Base-by-base conservation (phyloP, 2,888 invertebrate species). In the Camponotus fellah region DNA sequence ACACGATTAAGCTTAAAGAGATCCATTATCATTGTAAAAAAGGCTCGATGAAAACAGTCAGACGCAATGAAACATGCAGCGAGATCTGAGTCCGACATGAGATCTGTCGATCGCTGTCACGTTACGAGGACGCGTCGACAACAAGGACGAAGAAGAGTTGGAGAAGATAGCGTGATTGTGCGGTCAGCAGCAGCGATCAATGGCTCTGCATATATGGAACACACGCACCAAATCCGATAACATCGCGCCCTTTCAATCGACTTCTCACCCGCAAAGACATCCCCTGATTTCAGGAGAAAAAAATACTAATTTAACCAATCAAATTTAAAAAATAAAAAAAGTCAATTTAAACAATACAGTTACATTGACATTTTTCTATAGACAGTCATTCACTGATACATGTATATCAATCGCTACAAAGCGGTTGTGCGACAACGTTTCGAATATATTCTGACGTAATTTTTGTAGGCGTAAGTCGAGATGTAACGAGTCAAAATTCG, bases 171-270 rank as follows among this genome's bases (percentile, higher is more conserved):
- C 90, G 91, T 87, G 92, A 93, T 93, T 92, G 92, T 92, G 92
- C 89, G 92, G 93, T 93, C 91, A 92, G 91, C 88, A 90, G 82
- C 89, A 90, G 91, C 93, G 92, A 93, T 93, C 92, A 91, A 92
- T 92, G 91, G 87, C 82, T 91, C 88, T 90, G 90, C 91, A 90
- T 88, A 91, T 88, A 90, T 85, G 88, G 90, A 53, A 53, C n/a
- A 53, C 89, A 91, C 88, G 90, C 88, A 86, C 85, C 89, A 90
- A 93, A 92, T 92, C 90, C 91, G 88, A 93, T 92, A 91, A 92
- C 91, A 88, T 87, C 83, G 79, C 83, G 85, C 84, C 79, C 82
- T 84, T 87, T 81, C 76, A 65, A 82, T 53, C 82, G 37, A 82
- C 85, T 82, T 66, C 87, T 83, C 87, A 84, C 65, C 40, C 84